Evolutionary conservation across 2,113 vertebrate genomes (phyloP).

Genomic region (Aegotheles bennettii): DNA sequence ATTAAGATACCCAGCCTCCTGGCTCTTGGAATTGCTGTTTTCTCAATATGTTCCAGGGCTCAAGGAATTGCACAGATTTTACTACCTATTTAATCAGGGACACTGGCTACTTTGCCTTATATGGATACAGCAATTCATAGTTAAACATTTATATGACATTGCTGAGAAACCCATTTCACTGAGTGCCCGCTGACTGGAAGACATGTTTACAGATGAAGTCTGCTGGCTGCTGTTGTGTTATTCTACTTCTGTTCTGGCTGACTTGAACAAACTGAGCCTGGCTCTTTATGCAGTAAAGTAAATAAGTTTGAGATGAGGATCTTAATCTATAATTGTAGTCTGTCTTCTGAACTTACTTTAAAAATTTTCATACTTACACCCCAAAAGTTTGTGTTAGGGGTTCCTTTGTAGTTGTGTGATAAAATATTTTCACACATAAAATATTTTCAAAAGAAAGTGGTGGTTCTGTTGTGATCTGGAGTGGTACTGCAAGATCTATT

Average conservation of each 20-base stretch:
- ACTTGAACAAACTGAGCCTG: neutral
- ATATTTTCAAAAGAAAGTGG: neutral
- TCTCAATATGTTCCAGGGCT: neutral
- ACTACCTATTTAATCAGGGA: neutral
- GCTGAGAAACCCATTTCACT: neutral
- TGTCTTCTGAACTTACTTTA: neutral
- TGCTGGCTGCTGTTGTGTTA: neutral
- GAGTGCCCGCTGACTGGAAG: neutral
- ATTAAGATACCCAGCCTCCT: neutral
- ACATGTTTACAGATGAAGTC: neutral
- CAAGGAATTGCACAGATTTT: neutral
- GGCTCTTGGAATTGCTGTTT: neutral
- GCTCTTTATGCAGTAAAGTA: neutral
- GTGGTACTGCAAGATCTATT: neutral
- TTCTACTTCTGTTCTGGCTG: neutral
- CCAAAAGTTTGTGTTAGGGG: neutral
- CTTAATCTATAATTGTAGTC: neutral
- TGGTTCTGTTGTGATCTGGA: neutral
- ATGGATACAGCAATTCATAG: neutral
- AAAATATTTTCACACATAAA: neutral
- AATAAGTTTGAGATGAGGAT: neutral
- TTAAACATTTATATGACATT: neutral
- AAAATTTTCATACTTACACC: neutral
- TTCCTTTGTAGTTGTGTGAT: neutral
- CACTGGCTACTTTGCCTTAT: neutral